These are phyloP conservation scores for Phyllostomus hastatus DNA, from an alignment of 2,113 vertebrate species.

Conservation along the genomic window DNA sequence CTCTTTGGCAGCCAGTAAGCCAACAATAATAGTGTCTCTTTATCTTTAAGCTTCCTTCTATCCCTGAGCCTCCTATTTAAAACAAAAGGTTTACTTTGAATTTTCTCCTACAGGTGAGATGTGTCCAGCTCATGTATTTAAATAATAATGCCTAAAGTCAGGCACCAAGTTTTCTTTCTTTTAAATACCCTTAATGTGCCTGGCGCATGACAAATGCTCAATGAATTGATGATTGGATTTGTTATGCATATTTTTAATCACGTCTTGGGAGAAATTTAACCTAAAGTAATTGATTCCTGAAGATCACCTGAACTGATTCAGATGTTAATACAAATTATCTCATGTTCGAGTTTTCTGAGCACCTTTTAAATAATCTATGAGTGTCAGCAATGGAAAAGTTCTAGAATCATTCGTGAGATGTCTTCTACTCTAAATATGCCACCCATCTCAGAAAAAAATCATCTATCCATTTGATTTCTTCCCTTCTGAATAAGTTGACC, in stretches of 20 bases:
- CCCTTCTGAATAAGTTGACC: not conserved
- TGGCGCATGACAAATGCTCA: not conserved
- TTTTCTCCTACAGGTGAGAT: not conserved
- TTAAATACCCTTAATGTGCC: not conserved
- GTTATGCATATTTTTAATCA: not conserved
- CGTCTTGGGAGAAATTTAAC: not conserved
- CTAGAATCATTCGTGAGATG: not conserved
- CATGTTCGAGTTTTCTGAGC: not conserved
- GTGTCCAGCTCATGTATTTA: not conserved
- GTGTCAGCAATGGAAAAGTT: not conserved
- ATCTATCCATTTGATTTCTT: not conserved
- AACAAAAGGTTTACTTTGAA: not conserved
- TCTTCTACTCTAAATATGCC: conserved; percentile 17
- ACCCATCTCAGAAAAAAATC: not conserved
- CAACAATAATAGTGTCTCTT: not conserved
- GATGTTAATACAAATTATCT: conserved; percentile 15
- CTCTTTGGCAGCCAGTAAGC: not conserved
- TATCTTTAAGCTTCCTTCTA: not conserved
- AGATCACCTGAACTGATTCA: conserved; percentile 23
- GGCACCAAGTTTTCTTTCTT: not conserved
- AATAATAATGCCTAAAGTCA: not conserved
- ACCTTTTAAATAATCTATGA: not conserved
- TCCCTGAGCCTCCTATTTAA: not conserved
- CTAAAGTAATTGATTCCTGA: conserved; percentile 23
- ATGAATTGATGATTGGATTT: not conserved